phyloP scores from a whole-genome alignment of 2,888 invertebrate species.

The Hypomecis punctinalis region DNA sequence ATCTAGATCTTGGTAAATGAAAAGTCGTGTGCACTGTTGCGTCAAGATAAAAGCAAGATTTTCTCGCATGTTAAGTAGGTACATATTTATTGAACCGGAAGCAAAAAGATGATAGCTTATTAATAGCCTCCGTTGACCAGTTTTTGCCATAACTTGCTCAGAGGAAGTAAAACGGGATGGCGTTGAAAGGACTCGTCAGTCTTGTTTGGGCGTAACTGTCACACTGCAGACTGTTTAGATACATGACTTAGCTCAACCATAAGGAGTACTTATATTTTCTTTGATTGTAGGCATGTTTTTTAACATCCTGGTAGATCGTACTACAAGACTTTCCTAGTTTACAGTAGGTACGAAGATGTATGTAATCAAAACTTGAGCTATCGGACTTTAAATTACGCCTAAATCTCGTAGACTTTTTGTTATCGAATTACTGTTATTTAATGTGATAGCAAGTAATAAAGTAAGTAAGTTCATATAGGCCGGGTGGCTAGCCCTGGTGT shows the following conservation, averaged over 20 bases:
- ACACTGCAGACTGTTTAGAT: slow-evolving; percentile 5
- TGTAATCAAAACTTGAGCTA: too few species aligned
- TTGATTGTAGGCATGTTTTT: too few species aligned
- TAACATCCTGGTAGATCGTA: too few species aligned
- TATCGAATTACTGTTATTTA: too few species aligned
- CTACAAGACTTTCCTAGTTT: too few species aligned
- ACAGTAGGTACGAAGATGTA: too few species aligned
- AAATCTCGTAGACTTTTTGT: too few species aligned
- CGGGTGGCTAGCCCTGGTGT: too few species aligned
- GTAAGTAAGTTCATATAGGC: too few species aligned
- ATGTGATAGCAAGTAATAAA: too few species aligned
- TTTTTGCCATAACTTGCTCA: slow-evolving; percentile 22
- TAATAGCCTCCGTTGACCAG: slow-evolving; percentile 24
- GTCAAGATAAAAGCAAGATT: slow-evolving; percentile 4
- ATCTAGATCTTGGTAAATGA: slow-evolving; percentile 21
- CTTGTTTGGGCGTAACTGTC: slow-evolving; percentile 9
- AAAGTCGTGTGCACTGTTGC: slow-evolving; percentile 15
- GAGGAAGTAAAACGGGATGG: slow-evolving; percentile 27
- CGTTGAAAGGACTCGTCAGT: slow-evolving; percentile 8
- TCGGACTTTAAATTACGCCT: too few species aligned
- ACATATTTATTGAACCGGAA: slow-evolving; percentile 18
- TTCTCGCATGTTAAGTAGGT: not conserved
- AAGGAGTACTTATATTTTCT: too few species aligned
- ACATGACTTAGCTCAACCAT: slow-evolving; percentile 1
- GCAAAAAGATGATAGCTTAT: slow-evolving; percentile 16